Evolutionary conservation across 2,888 invertebrate species (phyloP), one percentile per base, ranked within the genome.

Genomic region (Diloba caeruleocephala): DNA sequence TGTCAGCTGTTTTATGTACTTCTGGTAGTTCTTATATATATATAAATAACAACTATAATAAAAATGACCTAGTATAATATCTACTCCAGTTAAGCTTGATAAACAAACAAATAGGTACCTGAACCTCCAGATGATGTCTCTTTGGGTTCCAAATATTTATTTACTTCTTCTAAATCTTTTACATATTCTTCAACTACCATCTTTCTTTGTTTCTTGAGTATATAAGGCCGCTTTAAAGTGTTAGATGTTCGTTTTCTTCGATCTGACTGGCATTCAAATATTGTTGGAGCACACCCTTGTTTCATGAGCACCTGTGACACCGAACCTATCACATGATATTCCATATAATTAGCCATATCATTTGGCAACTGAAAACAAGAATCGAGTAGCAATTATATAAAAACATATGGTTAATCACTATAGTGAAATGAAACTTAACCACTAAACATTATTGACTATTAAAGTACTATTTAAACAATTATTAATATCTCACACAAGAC

Each of bases 281-380:
- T 77, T 31, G 9, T 59, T 9, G 77, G 79, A 0, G 76, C 36
- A 57, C 76, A 79, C 0, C 71, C 78, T 28, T 73, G 67, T 63
- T 75, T 77, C 73, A 77, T 78, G 3, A 71, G 74, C 0, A 81
- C 52, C 39, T 76, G 67, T 19, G 78, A 72, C 1, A 81, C 75
- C 0, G 67, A 61, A 0, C 78, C 79, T 79, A 81, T 81, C 28
- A 80, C 17, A 65, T 70, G 71, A 46, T 81, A 5, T 7, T 71
- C 10, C 66, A 75, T 76, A 52, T 57, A 79, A 64, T 79, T 79
- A 5, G 54, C 70, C 79, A 81, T 79, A 62, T 78, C 75, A 65
- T 72, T 74, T 51, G 76, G 74, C 45, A 78, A 56, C 76, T 77
- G 57, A 8, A 78, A 19, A 75, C 9, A 12, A 3, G n/a, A 21